phyloP scores from a whole-genome alignment of 2,797 vertebrate species.

The Helarctos malayanus region DNA sequence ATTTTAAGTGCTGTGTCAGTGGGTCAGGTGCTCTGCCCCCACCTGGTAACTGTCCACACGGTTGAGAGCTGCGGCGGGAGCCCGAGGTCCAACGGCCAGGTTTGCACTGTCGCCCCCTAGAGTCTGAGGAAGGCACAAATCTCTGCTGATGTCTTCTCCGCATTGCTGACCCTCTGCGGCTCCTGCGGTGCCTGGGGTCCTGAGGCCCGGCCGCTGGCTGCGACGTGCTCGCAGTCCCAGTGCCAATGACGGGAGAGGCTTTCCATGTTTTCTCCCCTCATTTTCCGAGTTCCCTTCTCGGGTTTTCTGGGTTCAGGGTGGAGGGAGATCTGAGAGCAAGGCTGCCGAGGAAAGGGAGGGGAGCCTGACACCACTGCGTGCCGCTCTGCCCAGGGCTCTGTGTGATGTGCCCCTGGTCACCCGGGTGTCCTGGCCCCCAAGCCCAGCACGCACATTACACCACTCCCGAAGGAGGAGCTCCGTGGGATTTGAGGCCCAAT shows the following conservation, averaged over 20 bases:
- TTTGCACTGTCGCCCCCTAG: background rate
- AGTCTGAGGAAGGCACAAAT: background rate
- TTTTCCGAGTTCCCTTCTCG: background rate
- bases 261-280: background rate
- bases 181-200: too few species aligned
- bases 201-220: too few species aligned
- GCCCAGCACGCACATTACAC: background rate
- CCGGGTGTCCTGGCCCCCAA: background rate
- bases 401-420: too few species aligned
- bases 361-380: fast-evolving
- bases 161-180: background rate
- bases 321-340: background rate
- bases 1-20: background rate
- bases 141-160: background rate
- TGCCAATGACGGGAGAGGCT: background rate
- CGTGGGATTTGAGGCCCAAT: background rate
- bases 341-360: background rate
- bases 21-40: background rate
- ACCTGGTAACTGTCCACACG: fast-evolving
- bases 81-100: fast-evolving
- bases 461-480: background rate
- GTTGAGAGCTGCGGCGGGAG: background rate
- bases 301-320: background rate
- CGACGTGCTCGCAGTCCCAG: background rate
- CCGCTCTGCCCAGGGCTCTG: background rate